A percentile compares a stretch with the other conserved stretches of the same genome.
Evolutionary conservation across 2,113 vertebrate species (phyloP).

Genomic region (Thermophis baileyi): DNA sequence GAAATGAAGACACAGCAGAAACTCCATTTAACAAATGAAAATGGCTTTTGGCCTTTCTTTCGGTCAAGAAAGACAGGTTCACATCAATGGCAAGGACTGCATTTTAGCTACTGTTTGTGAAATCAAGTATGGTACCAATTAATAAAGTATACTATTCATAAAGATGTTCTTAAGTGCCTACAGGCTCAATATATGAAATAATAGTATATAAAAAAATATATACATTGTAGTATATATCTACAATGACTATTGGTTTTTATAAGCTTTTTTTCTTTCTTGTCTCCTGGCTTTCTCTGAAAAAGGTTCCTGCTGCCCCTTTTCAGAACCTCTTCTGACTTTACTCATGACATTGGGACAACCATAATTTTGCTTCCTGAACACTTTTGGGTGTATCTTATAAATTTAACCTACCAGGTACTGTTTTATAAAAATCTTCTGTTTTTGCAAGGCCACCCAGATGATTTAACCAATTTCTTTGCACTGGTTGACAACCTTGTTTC

Average conservation of each 20-base stretch:
- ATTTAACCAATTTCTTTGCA: not conserved
- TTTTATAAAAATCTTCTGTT: not conserved
- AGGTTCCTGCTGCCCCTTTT: not conserved
- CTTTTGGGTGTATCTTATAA: not conserved
- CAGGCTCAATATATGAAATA: not conserved
- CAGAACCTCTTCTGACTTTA: not conserved
- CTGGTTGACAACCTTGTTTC: not conserved
- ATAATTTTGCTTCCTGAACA: not conserved
- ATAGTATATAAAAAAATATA: not conserved
- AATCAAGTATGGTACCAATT: not conserved
- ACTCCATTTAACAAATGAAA: slow-evolving; percentile 18
- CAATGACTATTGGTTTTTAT: not conserved
- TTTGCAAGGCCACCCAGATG: not conserved
- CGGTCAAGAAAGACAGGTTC: not conserved
- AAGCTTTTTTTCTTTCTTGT: not conserved
- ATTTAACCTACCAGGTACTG: not conserved
- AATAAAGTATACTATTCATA: not conserved
- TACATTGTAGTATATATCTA: too few species aligned
- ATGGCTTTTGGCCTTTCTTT: slow-evolving; percentile 23
- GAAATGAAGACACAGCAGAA: slow-evolving; percentile 63
- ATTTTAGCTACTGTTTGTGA: not conserved
- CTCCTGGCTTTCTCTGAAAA: not conserved
- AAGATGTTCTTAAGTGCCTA: not conserved
- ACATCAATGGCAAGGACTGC: not conserved
- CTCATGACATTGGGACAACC: not conserved